These are phyloP conservation scores for Struthio camelus DNA, from an alignment of 2,113 vertebrate species.

Conservation along the genomic window DNA sequence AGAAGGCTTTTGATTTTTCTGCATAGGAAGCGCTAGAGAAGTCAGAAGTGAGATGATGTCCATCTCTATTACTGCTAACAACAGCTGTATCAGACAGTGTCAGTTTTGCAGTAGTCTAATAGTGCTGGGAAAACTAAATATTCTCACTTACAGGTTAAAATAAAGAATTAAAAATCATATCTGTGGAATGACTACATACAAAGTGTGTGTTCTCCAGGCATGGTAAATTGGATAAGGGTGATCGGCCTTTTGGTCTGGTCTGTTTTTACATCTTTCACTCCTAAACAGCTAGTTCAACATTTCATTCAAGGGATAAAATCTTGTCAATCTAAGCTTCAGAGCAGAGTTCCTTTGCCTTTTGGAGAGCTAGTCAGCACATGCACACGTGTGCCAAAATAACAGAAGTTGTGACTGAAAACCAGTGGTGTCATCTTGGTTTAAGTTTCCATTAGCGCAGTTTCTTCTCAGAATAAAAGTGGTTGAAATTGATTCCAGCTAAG, in stretches of 20 bases:
- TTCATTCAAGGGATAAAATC: not conserved
- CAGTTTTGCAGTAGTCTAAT: not conserved
- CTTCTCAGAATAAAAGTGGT: not conserved
- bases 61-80: not conserved
- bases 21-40: not conserved
- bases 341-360: not conserved
- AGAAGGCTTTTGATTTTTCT: not conserved
- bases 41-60: not conserved
- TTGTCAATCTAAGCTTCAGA: not conserved
- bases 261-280: not conserved
- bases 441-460: not conserved
- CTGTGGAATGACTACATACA: rapidly evolving
- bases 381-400: rapidly evolving
- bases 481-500: not conserved
- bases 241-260: not conserved
- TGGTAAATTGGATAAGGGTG: rapidly evolving
- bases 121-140: not conserved
- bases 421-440: rapidly evolving
- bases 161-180: not conserved
- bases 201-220: not conserved
- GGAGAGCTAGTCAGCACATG: not conserved
- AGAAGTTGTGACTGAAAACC: not conserved
- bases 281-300: not conserved
- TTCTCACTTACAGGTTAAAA: not conserved
- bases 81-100: not conserved